Conservation (phyloP, 23 tunicate species). For the Styela plicata region DNA sequence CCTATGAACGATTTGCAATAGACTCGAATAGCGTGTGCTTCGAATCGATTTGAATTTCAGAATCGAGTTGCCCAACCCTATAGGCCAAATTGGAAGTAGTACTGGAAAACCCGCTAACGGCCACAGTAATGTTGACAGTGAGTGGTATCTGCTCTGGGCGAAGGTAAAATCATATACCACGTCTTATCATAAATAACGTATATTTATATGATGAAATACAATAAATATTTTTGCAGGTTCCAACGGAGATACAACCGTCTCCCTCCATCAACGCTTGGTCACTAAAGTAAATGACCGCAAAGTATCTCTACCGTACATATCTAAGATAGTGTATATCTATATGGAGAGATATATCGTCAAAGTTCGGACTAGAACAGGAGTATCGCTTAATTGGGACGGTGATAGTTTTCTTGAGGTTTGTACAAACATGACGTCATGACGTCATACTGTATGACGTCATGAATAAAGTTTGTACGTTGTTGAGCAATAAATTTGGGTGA, state of each 20-base stretch:
- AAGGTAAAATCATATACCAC: too few species aligned
- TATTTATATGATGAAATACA: neutral
- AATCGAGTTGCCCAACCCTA: too few species aligned
- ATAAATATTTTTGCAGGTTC: neutral
- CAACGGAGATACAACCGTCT: slow-evolving; percentile 10
- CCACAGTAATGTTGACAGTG: too few species aligned
- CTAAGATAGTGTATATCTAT: slow-evolving; percentile 15
- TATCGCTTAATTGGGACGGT: slow-evolving; percentile 88
- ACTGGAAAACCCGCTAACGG: too few species aligned
- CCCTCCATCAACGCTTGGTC: slow-evolving; percentile 70
- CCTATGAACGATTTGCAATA: too few species aligned
- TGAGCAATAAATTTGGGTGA: too few species aligned
- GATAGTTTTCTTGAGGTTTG: slow-evolving; percentile 62
- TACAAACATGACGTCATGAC: neutral
- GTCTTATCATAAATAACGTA: neutral
- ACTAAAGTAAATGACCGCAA: slow-evolving; percentile 57
- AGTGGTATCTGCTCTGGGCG: too few species aligned
- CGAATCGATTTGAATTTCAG: too few species aligned
- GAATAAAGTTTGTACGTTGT: too few species aligned
- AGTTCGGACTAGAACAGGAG: slow-evolving; percentile 52
- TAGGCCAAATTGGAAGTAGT: too few species aligned
- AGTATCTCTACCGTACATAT: slow-evolving; percentile 60
- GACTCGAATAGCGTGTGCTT: too few species aligned
- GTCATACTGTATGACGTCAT: neutral
- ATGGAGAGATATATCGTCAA: slow-evolving; percentile 45